phyloP scores from a whole-genome alignment of 2,797 vertebrate genomes.

The Sebastes vulpes region DNA sequence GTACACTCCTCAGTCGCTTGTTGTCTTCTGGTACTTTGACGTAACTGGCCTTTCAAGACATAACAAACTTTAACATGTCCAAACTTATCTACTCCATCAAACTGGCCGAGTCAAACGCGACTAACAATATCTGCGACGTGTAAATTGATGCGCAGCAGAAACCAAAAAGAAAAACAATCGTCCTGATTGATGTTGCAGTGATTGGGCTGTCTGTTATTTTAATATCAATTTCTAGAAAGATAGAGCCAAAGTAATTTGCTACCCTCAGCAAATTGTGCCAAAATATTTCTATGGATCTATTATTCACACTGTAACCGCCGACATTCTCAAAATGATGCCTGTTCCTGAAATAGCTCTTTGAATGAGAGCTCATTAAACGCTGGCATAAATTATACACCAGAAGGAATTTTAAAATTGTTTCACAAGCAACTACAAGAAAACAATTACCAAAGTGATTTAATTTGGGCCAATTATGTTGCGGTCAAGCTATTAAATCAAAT shows the following conservation, averaged over 20 bases:
- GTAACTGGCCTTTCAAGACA: slow-evolving; percentile 5
- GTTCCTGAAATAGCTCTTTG: slow-evolving; percentile 31
- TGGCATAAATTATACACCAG: slow-evolving; percentile 23
- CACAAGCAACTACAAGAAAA: slow-evolving; percentile 40
- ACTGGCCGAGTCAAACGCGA: slow-evolving; percentile 4
- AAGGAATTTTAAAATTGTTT: slow-evolving; percentile 38
- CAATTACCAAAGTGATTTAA: slow-evolving; percentile 34
- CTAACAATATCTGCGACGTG: neutral
- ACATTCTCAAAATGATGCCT: slow-evolving; percentile 19
- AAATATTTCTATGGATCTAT: slow-evolving; percentile 43
- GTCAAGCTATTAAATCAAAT: slow-evolving; percentile 27
- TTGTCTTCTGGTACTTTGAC: slow-evolving; percentile 17
- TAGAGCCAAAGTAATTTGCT: slow-evolving; percentile 52
- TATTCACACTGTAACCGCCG: slow-evolving; percentile 26
- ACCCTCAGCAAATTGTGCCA: slow-evolving; percentile 35
- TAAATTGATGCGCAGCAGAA: slow-evolving; percentile 28
- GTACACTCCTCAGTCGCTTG: neutral
- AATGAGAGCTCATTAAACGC: slow-evolving; percentile 37
- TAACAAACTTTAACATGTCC: slow-evolving; percentile 16
- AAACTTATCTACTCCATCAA: slow-evolving; percentile 14
- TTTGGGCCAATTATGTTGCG: slow-evolving; percentile 37
- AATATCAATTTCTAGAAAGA: slow-evolving; percentile 33
- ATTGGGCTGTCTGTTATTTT: slow-evolving; percentile 42
- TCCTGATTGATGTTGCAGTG: slow-evolving; percentile 27
- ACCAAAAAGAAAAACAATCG: slow-evolving; percentile 26